Conservation (phyloP, 2,888 invertebrate species). For the Pollenia angustigena region DNA sequence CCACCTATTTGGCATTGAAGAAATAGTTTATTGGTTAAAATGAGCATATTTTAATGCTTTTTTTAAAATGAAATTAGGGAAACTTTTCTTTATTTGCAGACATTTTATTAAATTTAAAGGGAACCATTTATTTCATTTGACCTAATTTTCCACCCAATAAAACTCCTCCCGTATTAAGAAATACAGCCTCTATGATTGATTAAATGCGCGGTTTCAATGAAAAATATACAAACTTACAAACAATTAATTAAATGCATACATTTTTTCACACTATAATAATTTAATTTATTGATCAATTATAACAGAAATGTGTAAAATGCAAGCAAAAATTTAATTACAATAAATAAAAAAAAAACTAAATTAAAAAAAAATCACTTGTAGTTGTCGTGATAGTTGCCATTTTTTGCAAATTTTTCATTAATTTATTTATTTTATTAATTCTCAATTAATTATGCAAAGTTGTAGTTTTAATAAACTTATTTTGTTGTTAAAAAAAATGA, state of each 20-base stretch:
- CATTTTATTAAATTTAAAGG: too few species aligned
- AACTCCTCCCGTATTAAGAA: not conserved
- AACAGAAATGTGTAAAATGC: constrained; percentile 20
- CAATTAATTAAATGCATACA: not conserved
- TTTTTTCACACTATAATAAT: constrained; percentile 36
- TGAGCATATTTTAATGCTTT: too few species aligned
- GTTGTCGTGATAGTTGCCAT: constrained; percentile 28
- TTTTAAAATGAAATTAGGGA: too few species aligned
- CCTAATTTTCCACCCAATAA: too few species aligned
- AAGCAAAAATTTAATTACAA: constrained; percentile 16
- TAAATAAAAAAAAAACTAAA: not conserved
- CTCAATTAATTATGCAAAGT: constrained; percentile 48
- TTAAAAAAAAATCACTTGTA: constrained; percentile 11
- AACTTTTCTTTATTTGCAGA: too few species aligned
- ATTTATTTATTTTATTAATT: constrained; percentile 25
- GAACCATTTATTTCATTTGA: too few species aligned
- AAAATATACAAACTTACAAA: not conserved
- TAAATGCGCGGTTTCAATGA: constrained; percentile 13
- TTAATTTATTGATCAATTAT: constrained; percentile 60
- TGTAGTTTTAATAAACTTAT: constrained; percentile 27
- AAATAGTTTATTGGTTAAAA: too few species aligned
- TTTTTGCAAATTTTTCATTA: constrained; percentile 19
- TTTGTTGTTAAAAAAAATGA: constrained; percentile 11
- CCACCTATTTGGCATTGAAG: too few species aligned
- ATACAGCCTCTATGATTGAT: not conserved